These are phyloP conservation scores for Oncopeltus fasciatus DNA, from an alignment of 1,140 invertebrate species.

Conservation along the genomic window DNA sequence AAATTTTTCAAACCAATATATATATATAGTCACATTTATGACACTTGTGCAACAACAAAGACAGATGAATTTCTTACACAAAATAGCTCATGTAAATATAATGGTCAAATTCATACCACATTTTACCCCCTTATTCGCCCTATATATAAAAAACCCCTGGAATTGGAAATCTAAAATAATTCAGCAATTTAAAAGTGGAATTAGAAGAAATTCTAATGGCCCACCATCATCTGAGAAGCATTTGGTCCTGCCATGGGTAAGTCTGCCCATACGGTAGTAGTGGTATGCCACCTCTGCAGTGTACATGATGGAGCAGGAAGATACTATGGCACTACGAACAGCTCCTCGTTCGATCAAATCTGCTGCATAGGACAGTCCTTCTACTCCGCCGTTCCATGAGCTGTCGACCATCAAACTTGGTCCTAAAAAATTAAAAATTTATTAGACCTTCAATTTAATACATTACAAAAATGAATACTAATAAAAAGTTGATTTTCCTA, in stretches of 20 bases:
- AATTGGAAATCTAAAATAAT: not conserved
- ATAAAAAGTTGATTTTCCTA: no score
- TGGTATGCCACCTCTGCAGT: slow-evolving; percentile 47
- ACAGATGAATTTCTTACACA: not conserved
- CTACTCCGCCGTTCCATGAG: not conserved
- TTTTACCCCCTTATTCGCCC: not conserved
- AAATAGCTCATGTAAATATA: not conserved
- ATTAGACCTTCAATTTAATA: not conserved
- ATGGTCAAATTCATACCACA: not conserved
- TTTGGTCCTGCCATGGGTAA: slow-evolving; percentile 51
- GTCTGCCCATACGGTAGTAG: slow-evolving; percentile 40
- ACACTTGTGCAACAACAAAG: no score
- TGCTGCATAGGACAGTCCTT: not conserved
- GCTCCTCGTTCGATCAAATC: slow-evolving; percentile 42
- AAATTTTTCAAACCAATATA: no score
- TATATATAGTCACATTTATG: no score
- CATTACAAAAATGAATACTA: no score
- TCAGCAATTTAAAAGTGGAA: not conserved
- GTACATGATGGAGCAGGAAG: slow-evolving; percentile 42
- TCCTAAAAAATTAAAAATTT: not conserved
- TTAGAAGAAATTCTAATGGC: not conserved
- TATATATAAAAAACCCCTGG: not conserved
- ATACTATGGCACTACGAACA: slow-evolving; percentile 53
- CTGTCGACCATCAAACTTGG: not conserved
- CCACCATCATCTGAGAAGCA: slow-evolving; percentile 51